Evolutionary conservation across 2,797 vertebrate genomes (phyloP), one percentile per base, ranked within the genome.

Genomic region (Avahi laniger): DNA sequence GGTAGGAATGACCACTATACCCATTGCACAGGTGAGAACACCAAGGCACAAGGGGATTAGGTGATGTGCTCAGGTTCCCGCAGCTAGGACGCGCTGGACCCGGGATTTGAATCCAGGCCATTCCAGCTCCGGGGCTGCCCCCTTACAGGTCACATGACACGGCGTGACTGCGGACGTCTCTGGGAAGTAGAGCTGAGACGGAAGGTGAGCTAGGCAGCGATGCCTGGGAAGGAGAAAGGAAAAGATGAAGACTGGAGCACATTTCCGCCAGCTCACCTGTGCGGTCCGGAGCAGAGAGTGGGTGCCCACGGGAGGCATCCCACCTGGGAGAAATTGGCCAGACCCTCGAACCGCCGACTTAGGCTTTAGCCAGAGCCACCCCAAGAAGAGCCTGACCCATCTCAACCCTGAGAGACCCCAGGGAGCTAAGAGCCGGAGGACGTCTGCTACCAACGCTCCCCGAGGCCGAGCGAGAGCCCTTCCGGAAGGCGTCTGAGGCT

Each of bases 31-130:
- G 48, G 41, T 2, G 2, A 26, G 80, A 15, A 81, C 26, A 24
- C 26, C 0, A 1, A 26, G 65, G 35, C 50, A 15, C 3, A 0
- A 0, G 10, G 7, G 10, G 33, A 11, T 11, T 3, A 8, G 10
- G 13, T 38, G 7, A 9, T 6, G 0, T 12, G 35, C 9, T 54
- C 12, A 13, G 41, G 30, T 35, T 63, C 26, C 9, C 85, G 3
- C 2, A 12, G 26, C 17, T 22, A 22, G 13, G 38, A 24, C 4
- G 4, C 8, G 11, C 7, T 3, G 14, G 54, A 33, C 10, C 41
- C 59, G 65, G 41, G 41, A 7, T 48, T 48, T 30, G 41, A 52
- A 52, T 41, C 13, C 57, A 9, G 35, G 9, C 26, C 2, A 0
- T 73, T 43, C n/a, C 1, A 18, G 78, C 38, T 61, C 13, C 41